phyloP scores from a whole-genome alignment of 2,797 vertebrate species.

The Melanotaenia trifasciata region DNA sequence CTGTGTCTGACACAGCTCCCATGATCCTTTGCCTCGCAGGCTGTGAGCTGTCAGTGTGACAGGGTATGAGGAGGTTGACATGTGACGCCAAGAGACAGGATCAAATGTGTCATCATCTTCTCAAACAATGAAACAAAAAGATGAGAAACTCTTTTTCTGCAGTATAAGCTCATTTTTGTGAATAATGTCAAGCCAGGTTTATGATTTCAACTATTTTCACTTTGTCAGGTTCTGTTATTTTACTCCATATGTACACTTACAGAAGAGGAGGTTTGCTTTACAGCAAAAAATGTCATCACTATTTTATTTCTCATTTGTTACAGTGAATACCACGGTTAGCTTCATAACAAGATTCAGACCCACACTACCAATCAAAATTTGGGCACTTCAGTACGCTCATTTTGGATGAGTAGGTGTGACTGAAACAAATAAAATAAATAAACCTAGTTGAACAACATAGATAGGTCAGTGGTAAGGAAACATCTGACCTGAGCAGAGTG shows the following conservation, averaged over 20 bases:
- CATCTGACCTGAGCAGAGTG: constrained; percentile 11
- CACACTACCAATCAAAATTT: neutral
- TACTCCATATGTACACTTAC: neutral
- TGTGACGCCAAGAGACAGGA: constrained; percentile 78
- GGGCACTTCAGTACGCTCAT: neutral
- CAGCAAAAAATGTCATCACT: constrained; percentile 8
- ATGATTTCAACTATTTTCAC: constrained; percentile 13
- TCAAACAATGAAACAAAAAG: constrained; percentile 77
- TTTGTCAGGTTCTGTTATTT: constrained; percentile 7
- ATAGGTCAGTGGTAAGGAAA: neutral
- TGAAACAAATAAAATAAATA: neutral
- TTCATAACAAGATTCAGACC: neutral
- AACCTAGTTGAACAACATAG: neutral
- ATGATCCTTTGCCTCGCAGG: constrained; percentile 82
- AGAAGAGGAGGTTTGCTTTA: constrained; percentile 8
- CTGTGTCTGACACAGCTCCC: constrained; percentile 77
- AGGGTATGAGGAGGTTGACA: constrained; percentile 77
- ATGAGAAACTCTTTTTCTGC: constrained; percentile 56
- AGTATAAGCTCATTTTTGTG: constrained; percentile 53
- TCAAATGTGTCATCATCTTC: constrained; percentile 81
- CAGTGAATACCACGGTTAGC: neutral
- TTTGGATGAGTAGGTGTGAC: neutral
- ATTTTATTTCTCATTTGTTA: neutral
- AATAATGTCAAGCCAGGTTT: constrained; percentile 21
- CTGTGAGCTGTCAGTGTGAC: constrained; percentile 81